These are phyloP conservation scores for Thymelicus lineola DNA, from an alignment of 2,888 invertebrate species.

Conservation along the genomic window DNA sequence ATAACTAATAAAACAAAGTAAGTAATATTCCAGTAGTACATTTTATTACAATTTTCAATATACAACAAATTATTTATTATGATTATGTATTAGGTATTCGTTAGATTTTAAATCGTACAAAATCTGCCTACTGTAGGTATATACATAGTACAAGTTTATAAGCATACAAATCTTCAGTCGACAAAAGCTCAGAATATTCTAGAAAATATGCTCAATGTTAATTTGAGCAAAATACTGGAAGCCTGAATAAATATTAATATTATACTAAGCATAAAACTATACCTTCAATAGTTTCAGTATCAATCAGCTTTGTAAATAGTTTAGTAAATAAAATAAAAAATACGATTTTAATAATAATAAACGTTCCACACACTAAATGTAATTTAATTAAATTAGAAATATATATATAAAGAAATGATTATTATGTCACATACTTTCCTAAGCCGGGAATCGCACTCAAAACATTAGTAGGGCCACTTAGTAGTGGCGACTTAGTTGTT, in stretches of 20 bases:
- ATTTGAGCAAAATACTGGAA: conserved; percentile 68
- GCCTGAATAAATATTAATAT: conserved; percentile 47
- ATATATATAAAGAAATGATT: too few species aligned
- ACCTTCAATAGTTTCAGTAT: not conserved
- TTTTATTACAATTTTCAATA: conserved; percentile 41
- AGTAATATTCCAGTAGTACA: conserved; percentile 45
- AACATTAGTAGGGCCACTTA: too few species aligned
- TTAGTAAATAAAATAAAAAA: not conserved
- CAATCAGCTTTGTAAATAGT: not conserved
- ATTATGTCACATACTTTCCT: too few species aligned
- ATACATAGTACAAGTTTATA: conserved; percentile 51
- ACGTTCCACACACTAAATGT: too few species aligned
- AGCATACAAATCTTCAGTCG: conserved; percentile 33
- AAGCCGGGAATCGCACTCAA: too few species aligned
- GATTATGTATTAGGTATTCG: conserved; percentile 29
- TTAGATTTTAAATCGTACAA: conserved; percentile 59
- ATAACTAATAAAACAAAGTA: not conserved
- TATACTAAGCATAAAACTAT: not conserved
- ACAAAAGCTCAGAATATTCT: conserved; percentile 26
- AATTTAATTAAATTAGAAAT: too few species aligned
- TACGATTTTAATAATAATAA: not conserved
- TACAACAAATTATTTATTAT: conserved; percentile 44
- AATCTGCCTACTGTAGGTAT: conserved; percentile 67
- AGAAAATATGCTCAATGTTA: conserved; percentile 44
- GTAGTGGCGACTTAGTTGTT: too few species aligned